Conservation (phyloP, 2,888 invertebrate species). For the Ichneumon xanthorius region DNA sequence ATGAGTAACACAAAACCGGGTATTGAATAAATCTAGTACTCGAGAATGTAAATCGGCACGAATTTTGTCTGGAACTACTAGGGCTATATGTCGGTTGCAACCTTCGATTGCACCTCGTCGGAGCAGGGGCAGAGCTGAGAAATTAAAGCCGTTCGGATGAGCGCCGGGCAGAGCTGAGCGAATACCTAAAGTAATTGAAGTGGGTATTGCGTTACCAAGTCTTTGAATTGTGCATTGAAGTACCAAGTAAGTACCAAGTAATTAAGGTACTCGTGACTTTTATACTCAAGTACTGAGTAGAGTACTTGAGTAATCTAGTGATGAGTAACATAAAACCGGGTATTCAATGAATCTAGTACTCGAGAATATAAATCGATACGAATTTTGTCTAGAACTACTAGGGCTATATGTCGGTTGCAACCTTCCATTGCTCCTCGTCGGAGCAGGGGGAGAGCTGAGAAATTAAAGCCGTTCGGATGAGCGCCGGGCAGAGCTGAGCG, state of each 20-base stretch:
- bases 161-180: background rate
- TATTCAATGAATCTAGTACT: background rate
- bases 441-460: background rate
- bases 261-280: background rate
- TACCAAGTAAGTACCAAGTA: too few relatives aligned
- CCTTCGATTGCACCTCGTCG: constrained; percentile 38
- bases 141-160: too few relatives aligned
- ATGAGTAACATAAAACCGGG: background rate
- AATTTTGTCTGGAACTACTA: constrained; percentile 16
- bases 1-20: background rate
- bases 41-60: background rate
- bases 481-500: background rate
- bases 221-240: too few relatives aligned
- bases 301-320: background rate
- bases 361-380: background rate
- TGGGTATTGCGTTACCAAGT: too few relatives aligned
- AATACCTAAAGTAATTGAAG: too few relatives aligned
- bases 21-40: background rate
- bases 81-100: constrained; percentile 7
- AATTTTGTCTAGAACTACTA: constrained; percentile 17
- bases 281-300: too few relatives aligned
- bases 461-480: too few relatives aligned
- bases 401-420: constrained; percentile 7
- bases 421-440: constrained; percentile 38
- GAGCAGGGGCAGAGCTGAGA: background rate